A percentile compares a stretch with the other conserved stretches of the same genome.
These are phyloP conservation scores for Aplysina aerophoba DNA, from an alignment of 37 sponge, comb jelly and placozoan genomes.

Conservation along the genomic window DNA sequence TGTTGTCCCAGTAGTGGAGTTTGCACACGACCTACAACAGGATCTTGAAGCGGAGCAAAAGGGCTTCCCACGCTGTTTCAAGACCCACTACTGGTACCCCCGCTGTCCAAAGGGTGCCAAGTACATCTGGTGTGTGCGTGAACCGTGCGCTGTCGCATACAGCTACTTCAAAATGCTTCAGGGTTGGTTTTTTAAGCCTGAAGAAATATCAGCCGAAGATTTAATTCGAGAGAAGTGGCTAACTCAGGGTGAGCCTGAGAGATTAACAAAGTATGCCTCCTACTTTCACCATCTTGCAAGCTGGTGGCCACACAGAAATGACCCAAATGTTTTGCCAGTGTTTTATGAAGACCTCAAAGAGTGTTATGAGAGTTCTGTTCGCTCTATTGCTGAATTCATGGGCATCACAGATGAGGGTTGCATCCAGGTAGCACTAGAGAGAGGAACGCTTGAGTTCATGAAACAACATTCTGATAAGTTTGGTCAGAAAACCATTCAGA, in stretches of 20 bases:
- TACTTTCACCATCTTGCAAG: constrained; percentile 12
- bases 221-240: no score
- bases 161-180: no score
- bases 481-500: neutral
- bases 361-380: constrained; percentile 25
- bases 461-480: neutral
- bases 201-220: no score
- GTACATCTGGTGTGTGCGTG: neutral
- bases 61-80: constrained; percentile 22
- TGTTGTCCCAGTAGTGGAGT: no score
- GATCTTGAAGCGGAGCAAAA: neutral
- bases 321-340: constrained; percentile 40
- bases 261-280: neutral
- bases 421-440: neutral
- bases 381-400: constrained; percentile 46
- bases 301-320: constrained; percentile 45
- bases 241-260: no score
- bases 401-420: neutral
- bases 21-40: no score
- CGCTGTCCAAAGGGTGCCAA: neutral
- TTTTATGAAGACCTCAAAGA: constrained; percentile 47
- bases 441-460: neutral
- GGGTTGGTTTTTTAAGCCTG: no score
- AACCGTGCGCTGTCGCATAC: no score
- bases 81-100: constrained; percentile 13